Percentiles rank a stretch among this genome's conserved stretches.
Conservation (phyloP, 2,797 vertebrate genomes). For the Anabacerthia variegaticeps region DNA sequence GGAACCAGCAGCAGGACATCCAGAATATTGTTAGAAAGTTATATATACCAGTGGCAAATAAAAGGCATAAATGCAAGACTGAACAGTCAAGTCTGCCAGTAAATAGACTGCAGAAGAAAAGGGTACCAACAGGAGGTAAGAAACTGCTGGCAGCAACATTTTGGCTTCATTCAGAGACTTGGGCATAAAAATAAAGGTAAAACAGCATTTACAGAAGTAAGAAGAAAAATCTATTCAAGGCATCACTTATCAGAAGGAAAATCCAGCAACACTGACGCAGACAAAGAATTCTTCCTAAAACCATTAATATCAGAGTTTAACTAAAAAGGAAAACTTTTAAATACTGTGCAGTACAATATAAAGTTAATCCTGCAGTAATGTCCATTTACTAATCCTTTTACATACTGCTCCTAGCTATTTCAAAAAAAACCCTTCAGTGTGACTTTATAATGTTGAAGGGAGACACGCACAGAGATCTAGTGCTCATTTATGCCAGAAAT, state of each 20-base stretch:
- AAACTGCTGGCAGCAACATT: not conserved
- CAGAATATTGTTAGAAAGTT: not conserved
- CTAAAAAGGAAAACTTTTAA: not conserved
- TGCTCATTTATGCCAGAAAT: slow-evolving; percentile 34
- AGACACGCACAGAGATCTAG: not conserved
- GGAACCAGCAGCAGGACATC: not conserved
- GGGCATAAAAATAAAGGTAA: not conserved
- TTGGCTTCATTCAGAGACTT: not conserved
- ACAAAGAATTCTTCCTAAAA: not conserved
- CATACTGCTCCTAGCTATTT: not conserved
- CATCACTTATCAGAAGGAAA: not conserved
- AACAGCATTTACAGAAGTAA: not conserved
- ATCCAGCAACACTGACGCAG: not conserved
- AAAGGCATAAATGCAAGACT: not conserved
- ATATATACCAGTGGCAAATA: not conserved
- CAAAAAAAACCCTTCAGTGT: not conserved
- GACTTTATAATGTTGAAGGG: not conserved
- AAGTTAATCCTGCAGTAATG: not conserved
- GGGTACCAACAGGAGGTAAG: not conserved
- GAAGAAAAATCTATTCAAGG: not conserved
- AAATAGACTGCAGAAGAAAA: not conserved
- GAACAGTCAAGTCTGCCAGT: not conserved
- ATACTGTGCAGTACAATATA: not conserved
- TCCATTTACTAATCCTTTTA: not conserved
- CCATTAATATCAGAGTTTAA: not conserved